A percentile compares a stretch with the other conserved stretches of the same genome.
These are phyloP conservation scores for Lepeophtheirus nordmannii DNA, from an alignment of 2,888 invertebrate genomes.

Conservation along the genomic window DNA sequence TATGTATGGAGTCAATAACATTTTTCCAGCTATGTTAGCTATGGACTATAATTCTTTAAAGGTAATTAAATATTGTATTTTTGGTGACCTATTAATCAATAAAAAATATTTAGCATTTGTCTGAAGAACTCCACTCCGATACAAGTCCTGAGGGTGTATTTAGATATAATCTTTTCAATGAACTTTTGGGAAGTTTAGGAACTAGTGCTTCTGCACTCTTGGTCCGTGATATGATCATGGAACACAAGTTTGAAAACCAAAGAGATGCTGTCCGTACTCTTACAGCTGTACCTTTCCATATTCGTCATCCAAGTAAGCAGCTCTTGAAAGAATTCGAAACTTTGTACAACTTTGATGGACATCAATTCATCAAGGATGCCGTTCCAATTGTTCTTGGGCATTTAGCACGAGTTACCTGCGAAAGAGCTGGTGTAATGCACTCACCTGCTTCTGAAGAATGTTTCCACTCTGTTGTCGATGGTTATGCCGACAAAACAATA, in stretches of 20 bases:
- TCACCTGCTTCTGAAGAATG: constrained; percentile 14
- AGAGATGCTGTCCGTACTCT: constrained; percentile 19
- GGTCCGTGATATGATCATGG: constrained; percentile 11
- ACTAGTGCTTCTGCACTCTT: constrained; percentile 23
- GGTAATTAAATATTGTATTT: background rate
- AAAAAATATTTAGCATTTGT: background rate
- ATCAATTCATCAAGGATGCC: constrained; percentile 15
- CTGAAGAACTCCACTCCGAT: constrained; percentile 13
- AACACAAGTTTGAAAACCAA: constrained; percentile 16
- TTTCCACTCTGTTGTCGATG: background rate
- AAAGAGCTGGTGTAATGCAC: constrained; percentile 5
- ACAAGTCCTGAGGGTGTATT: constrained; percentile 12
- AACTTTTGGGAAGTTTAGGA: constrained; percentile 16
- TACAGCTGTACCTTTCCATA: constrained; percentile 18
- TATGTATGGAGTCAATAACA: constrained; percentile 7
- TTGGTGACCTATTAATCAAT: background rate
- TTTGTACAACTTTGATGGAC: constrained; percentile 1
- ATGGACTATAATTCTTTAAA: constrained; percentile 8
- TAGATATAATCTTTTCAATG: constrained; percentile 17
- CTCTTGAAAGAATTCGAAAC: constrained; percentile 19
- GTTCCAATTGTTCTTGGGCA: constrained; percentile 20
- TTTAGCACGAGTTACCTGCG: constrained; percentile 16
- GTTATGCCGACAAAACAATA: background rate
- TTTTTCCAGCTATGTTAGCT: constrained; percentile 1
- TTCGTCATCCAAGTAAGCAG: constrained; percentile 16